Percentiles rank a stretch among this genome's conserved stretches.
phyloP scores from a whole-genome alignment of 2,113 vertebrate species.

The Leucosticte australis region DNA sequence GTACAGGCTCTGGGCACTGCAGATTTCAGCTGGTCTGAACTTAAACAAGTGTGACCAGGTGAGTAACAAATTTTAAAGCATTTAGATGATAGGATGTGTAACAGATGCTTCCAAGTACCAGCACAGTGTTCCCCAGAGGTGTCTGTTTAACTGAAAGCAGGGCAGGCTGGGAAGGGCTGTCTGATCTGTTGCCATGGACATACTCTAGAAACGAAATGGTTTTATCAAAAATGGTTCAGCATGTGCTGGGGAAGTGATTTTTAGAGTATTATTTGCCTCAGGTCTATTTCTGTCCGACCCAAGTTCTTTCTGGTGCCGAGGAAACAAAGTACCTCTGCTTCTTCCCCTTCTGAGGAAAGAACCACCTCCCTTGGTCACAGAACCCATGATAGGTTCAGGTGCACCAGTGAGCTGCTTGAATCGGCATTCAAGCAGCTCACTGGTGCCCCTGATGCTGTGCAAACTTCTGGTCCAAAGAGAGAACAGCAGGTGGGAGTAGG shows the following conservation, averaged over 20 bases:
- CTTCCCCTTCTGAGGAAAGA: neutral
- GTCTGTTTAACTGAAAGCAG: neutral
- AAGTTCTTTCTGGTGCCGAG: neutral
- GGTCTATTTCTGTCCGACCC: neutral
- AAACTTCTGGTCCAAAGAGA: neutral
- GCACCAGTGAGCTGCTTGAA: neutral
- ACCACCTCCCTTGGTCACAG: neutral
- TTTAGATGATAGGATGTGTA: neutral
- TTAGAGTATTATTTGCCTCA: neutral
- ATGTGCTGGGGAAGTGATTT: neutral
- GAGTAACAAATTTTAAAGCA: slow-evolving; percentile 16
- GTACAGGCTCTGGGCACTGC: slow-evolving; percentile 77
- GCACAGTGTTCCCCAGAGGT: neutral
- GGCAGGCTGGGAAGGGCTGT: neutral
- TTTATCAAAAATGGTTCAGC: neutral
- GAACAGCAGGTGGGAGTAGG: neutral
- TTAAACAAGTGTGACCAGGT: slow-evolving; percentile 72
- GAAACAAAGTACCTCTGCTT: neutral
- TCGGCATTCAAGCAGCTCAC: neutral
- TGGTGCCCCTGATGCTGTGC: neutral
- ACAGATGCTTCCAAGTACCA: neutral
- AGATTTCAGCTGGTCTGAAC: slow-evolving; percentile 66
- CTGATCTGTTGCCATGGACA: neutral
- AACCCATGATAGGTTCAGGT: neutral
- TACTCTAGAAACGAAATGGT: neutral